Base-by-base conservation (phyloP, 2,888 invertebrate genomes). In the Campoletis raptor region DNA sequence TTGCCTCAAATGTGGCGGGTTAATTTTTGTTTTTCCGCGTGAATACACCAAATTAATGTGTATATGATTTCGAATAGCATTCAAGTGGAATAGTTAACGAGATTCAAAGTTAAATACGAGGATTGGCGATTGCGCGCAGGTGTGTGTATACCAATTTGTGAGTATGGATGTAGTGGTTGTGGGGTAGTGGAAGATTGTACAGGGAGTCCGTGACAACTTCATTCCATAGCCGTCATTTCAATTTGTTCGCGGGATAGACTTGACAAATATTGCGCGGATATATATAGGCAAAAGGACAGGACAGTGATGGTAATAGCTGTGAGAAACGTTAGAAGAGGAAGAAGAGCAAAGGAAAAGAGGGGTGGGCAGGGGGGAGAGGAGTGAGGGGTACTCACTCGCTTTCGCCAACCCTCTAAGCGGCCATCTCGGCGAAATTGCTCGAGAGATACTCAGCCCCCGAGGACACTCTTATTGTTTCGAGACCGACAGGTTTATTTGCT, bases 401-500 rank as follows among this genome's bases (percentile, higher is more conserved):
- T 83, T 83, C 78, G 72, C 85, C 81, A 88, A 85, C 87, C 82
- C 87, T 87, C 87, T 85, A 85, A 86, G 86, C 84, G 85, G 86
- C 87, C 82, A 83, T 90, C 90, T 90, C 88, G 80, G 77, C 88
- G 85, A 88, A 89, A 90, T 90, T 90, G 89, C 90, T 85, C 86
- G 86, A 83, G 88, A 87, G 87, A 89, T 89, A 90, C 89, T 92
- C 90, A 86, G 85, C 87, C 89, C 87, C 88, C 82, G 88, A 89
- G 90, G 90, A 91, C 90, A 90, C 88, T 92, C 91, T 92, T 92
- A 92, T 92, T 92, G 92, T 92, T 92, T 92, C 90, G 91, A 91
- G 91, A 91, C 90, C 89, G 92, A 92, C 93, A 92, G 93, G 90
- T 93, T 93, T 93, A 93, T 93, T 93, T 92, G 92, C 92, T 92